A percentile compares a stretch with the other conserved stretches of the same genome.
phyloP scores from a whole-genome alignment of 1,140 invertebrate species.

The Sinonovacula constricta region DNA sequence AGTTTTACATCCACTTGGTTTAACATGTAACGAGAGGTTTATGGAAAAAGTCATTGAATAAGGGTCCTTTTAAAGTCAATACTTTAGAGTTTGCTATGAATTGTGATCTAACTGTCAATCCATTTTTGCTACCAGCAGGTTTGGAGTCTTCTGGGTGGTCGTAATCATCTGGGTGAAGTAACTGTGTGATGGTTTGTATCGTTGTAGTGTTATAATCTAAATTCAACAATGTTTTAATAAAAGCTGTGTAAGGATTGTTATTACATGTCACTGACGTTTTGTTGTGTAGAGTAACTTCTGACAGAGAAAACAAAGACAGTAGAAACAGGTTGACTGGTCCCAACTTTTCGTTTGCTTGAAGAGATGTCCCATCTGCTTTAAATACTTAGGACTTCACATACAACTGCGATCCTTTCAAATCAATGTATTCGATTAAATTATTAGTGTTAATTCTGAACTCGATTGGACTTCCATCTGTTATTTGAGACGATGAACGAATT shows the following conservation, averaged over 20 bases:
- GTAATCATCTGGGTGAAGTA: slow-evolving; percentile 6
- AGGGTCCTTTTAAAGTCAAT: slow-evolving; percentile 25
- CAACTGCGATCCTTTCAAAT: slow-evolving; percentile 12
- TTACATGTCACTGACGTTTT: too few species aligned
- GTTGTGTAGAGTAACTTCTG: slow-evolving; percentile 27
- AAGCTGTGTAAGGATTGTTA: slow-evolving; percentile 25
- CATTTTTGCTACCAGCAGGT: background rate
- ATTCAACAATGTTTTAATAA: slow-evolving; percentile 8
- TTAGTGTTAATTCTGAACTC: too few species aligned
- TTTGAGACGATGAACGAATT: too few species aligned
- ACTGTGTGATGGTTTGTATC: background rate
- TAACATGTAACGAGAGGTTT: background rate
- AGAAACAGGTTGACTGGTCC: slow-evolving; percentile 35
- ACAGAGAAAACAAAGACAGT: slow-evolving; percentile 15
- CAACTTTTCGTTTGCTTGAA: slow-evolving; percentile 1
- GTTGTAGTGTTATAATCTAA: background rate
- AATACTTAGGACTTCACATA: slow-evolving; percentile 6
- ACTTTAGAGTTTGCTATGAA: slow-evolving; percentile 9
- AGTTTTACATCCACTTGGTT: too few species aligned
- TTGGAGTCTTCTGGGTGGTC: background rate
- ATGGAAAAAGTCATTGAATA: slow-evolving; percentile 25
- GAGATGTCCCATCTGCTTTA: slow-evolving; percentile 10
- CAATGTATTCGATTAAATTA: too few species aligned
- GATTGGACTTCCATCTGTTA: too few species aligned
- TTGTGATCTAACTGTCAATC: background rate